These are phyloP conservation scores for Theocolax elegans DNA, from an alignment of 1,140 invertebrate species.

Conservation along the genomic window DNA sequence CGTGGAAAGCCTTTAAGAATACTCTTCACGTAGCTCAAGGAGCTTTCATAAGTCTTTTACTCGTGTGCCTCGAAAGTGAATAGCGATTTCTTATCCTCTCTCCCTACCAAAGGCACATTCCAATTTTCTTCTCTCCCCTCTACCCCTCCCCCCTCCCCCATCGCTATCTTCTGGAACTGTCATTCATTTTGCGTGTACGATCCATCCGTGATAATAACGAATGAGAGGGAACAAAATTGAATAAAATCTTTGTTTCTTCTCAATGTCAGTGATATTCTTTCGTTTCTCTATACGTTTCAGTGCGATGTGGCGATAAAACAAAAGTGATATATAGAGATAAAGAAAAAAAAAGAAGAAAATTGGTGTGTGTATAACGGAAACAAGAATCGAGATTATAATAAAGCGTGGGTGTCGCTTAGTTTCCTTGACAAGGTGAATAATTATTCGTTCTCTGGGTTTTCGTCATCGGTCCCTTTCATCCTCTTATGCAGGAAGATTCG, in stretches of 20 bases:
- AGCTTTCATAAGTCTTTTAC: conserved; percentile 28
- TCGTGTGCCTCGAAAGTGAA: conserved; percentile 18
- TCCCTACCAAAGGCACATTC: background rate
- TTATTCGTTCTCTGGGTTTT: background rate
- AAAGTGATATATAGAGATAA: too few relatives aligned
- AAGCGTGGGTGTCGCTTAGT: background rate
- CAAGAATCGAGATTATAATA: background rate
- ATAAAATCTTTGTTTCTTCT: background rate
- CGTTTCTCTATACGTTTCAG: background rate
- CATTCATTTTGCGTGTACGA: background rate
- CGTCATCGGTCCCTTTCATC: background rate
- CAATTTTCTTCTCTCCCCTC: background rate
- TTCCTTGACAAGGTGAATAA: background rate
- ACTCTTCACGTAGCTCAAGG: conserved; percentile 23
- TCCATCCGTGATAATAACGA: background rate
- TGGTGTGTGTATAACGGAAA: background rate
- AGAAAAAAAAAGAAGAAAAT: background rate
- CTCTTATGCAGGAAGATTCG: too few relatives aligned
- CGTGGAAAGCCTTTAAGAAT: conserved; percentile 25
- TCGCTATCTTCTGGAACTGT: too few relatives aligned
- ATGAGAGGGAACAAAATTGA: background rate
- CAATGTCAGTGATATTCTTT: background rate
- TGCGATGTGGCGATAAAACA: too few relatives aligned
- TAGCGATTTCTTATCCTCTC: conserved; percentile 16
- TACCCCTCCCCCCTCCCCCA: too few relatives aligned